Evolutionary conservation across 2,888 invertebrate species (phyloP), one percentile per base, ranked within the genome.

Genomic region (Microctonus hyperodae): DNA sequence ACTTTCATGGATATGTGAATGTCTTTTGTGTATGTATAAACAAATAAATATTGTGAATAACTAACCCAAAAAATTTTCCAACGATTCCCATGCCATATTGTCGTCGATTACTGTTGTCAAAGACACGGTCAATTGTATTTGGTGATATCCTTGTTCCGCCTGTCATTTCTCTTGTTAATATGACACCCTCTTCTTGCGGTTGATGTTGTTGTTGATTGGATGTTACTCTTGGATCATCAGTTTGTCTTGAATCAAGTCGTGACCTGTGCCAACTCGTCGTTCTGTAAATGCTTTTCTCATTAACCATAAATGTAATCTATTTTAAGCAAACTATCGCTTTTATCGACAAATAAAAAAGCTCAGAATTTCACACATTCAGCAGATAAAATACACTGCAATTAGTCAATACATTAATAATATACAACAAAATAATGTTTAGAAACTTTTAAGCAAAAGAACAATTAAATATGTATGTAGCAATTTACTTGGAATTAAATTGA

Each of bases 31-130:
- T n/a, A n/a, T n/a, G n/a, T n/a, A n/a, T n/a, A 44, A 16, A n/a
- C n/a, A 7, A 9, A 44, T 20, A 44, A 9, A 44, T 9, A 44
- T 16, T 7, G 13, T 44, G 40, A 58, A 58, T 31, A 0, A 72
- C 84, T 86, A 83, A 91, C 90, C 93, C 90, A 81, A 93, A 92
- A 79, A 92, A 87, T 76, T 91, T 87, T 57, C 94, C 94, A 63
- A 94, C 88, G 84, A 94, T 88, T 75, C 95, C 91, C 91, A 93
- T 90, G 77, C 94, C 91, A 83, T 91, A 93, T 83, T 92, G 91
- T 76, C 96, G 89, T 70, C 96, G 88, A 81, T 96, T 91, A 20
- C 95, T 95, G 85, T 96, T 96, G 83, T 96, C 96, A 70, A 94
- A 89, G 16, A 95, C 90, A n/a, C 93, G 91, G 79, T 95, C 94